Percentiles rank a stretch among this genome's conserved stretches.
Evolutionary conservation across 2,888 invertebrate genomes (phyloP).

Genomic region (Aquatica leii): DNA sequence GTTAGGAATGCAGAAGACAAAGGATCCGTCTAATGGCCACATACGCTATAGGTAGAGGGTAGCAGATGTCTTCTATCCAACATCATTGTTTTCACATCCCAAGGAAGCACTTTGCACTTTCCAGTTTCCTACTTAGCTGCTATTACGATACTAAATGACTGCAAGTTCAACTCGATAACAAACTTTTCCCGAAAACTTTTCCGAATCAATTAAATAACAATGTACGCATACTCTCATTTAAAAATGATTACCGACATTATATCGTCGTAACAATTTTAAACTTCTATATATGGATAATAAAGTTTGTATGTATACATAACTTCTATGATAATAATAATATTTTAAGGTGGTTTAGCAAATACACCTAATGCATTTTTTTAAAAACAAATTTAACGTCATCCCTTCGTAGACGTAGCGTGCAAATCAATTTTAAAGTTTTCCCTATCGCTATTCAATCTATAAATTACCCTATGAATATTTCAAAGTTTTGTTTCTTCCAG

Average conservation of each 20-base stretch:
- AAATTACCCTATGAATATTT: conserved; percentile 14
- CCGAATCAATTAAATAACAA: not conserved
- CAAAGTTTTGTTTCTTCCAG: not conserved
- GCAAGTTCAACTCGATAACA: conserved; percentile 4
- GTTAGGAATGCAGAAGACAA: conserved; percentile 30
- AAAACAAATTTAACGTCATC: too few relatives aligned
- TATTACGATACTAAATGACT: conserved; percentile 41
- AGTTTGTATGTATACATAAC: too few relatives aligned
- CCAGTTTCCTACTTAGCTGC: conserved; percentile 43
- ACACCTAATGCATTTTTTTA: too few relatives aligned
- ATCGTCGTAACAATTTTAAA: too few relatives aligned
- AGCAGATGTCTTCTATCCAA: conserved; percentile 52
- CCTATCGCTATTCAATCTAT: conserved; percentile 5
- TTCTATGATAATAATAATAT: too few relatives aligned
- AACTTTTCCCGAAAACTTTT: conserved; percentile 1
- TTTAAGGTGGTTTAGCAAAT: too few relatives aligned
- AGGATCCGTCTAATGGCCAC: conserved; percentile 37
- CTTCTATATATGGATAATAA: too few relatives aligned
- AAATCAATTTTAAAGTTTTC: conserved; percentile 1
- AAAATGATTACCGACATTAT: too few relatives aligned
- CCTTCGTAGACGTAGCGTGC: conserved; percentile 2
- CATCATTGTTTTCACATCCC: conserved; percentile 54
- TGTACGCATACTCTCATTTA: too few relatives aligned
- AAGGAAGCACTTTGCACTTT: conserved; percentile 52
- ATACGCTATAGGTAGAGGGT: conserved; percentile 46